phyloP scores from a whole-genome alignment of 2,888 invertebrate genomes.

The Lepidochitona cinerea region DNA sequence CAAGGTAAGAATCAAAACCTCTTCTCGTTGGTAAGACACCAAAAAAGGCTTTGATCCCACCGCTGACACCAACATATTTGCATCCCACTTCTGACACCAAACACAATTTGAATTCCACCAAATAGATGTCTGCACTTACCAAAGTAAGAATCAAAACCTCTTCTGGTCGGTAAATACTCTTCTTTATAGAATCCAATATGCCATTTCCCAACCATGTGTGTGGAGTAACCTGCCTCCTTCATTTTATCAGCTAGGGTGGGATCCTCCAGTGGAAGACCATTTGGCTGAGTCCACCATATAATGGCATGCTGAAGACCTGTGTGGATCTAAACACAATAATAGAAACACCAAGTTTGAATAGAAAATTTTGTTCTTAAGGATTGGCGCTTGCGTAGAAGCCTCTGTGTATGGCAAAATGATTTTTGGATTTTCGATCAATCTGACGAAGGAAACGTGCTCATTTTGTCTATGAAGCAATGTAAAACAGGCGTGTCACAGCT shows the following conservation, averaged over 20 bases:
- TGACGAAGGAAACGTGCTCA: too few relatives aligned
- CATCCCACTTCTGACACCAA: too few relatives aligned
- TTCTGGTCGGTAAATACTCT: constrained; percentile 69
- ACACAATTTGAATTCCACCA: too few relatives aligned
- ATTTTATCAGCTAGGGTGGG: constrained; percentile 62
- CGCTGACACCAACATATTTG: too few relatives aligned
- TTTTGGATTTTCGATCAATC: too few relatives aligned
- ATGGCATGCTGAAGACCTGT: constrained; percentile 63
- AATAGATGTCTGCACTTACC: constrained; percentile 52
- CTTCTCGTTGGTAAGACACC: constrained; percentile 70
- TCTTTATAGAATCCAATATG: constrained; percentile 72
- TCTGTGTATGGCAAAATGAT: too few relatives aligned
- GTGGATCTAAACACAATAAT: constrained; percentile 51
- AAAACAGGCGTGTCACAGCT: too few relatives aligned
- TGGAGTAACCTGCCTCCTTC: constrained; percentile 60
- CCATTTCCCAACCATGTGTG: constrained; percentile 71
- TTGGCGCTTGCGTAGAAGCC: too few relatives aligned
- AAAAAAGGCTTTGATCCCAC: too few relatives aligned
- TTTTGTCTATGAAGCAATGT: too few relatives aligned
- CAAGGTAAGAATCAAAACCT: constrained; percentile 73
- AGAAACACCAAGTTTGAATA: too few relatives aligned
- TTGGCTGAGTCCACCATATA: constrained; percentile 58
- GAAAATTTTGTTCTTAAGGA: too few relatives aligned
- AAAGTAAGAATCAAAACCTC: constrained; percentile 73
- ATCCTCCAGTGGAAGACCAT: constrained; percentile 57